Conservation (phyloP, 2,797 vertebrate genomes). For the Mormyrus proboscirostris region DNA sequence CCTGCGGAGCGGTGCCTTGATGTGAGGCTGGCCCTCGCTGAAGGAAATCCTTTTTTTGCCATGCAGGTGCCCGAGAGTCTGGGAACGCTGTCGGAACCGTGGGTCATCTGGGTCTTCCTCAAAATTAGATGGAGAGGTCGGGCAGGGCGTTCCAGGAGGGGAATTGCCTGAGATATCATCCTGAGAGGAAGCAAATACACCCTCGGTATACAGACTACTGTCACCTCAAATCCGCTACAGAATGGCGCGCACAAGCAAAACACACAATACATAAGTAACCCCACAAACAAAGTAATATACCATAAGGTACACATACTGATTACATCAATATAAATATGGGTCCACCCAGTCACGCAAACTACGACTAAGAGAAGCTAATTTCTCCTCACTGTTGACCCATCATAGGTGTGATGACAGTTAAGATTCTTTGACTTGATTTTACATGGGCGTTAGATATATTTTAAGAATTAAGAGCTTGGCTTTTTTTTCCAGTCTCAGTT, state of each 20-base stretch:
- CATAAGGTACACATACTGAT: not conserved
- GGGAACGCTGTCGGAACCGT: conserved; percentile 83
- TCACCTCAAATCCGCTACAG: not conserved
- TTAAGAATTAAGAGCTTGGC: not conserved
- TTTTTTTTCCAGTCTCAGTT: not conserved
- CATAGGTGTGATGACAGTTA: not conserved
- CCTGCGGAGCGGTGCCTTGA: conserved; percentile 52
- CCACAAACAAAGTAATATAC: not conserved
- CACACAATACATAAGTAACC: not conserved
- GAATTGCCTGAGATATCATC: conserved; percentile 84
- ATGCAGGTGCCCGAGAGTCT: conserved; percentile 93
- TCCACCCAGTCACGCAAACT: not conserved
- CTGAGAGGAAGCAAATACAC: conserved; percentile 51
- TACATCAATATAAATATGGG: not conserved
- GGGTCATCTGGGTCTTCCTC: conserved; percentile 77
- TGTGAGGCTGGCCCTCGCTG: conserved; percentile 66
- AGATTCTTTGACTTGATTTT: not conserved
- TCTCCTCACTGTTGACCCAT: not conserved
- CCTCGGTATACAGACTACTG: not conserved
- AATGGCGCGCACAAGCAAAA: not conserved
- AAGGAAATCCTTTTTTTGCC: conserved; percentile 84
- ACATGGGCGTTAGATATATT: not conserved
- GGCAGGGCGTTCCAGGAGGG: conserved; percentile 81
- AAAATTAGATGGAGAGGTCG: conserved; percentile 59
- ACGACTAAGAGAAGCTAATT: not conserved